Evolutionary conservation across 2,113 vertebrate genomes (phyloP), one percentile per base, ranked within the genome.

Genomic region (Chloropsis cyanopogon): DNA sequence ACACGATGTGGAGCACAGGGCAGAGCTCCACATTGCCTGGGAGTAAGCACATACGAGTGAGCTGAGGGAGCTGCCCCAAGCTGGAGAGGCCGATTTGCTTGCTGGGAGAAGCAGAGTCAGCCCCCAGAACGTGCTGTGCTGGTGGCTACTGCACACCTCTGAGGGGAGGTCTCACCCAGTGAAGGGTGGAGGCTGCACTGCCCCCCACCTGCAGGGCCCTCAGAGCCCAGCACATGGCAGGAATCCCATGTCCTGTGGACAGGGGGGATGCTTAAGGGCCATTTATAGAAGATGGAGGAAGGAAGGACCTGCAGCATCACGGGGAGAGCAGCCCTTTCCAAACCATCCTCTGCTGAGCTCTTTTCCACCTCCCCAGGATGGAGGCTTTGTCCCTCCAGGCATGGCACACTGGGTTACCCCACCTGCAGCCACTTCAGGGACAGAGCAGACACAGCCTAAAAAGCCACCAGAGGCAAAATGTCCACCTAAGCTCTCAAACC

Each of bases 121-220:
- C 52, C 31, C 61, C 68, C 1, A 2, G 33, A 79, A 18, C 0
- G 0, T 13, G 41, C 4, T 1, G 5, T 65, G 73, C 60, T 0
- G 0, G 53, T 9, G 8, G 35, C 33, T 29, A 14, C 57, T 1
- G 0, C 5, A 9, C 18, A 5, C 8, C 71, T 33, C 78, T 0
- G 0, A 75, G 28, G 39, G 15, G 12, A 37, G 4, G 4, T 59
- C 25, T 86, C 71, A 50, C 53, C 39, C 3, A 1, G 15, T 6
- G 1, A 31, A 35, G 54, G 79, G 21, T 31, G 33, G 47, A 53
- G 54, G 21, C 60, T 70, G 69, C 60, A 39, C 54, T 90, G 35
- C 24, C 25, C 69, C 53, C 23, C n/a, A 8, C 29, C 64, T 37
- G 42, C 1, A 2, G 56, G 47, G 21, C 33, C 47, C 37, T 53